Base-by-base conservation (phyloP, 2,113 vertebrate genomes). In the Burhinus bistriatus region DNA sequence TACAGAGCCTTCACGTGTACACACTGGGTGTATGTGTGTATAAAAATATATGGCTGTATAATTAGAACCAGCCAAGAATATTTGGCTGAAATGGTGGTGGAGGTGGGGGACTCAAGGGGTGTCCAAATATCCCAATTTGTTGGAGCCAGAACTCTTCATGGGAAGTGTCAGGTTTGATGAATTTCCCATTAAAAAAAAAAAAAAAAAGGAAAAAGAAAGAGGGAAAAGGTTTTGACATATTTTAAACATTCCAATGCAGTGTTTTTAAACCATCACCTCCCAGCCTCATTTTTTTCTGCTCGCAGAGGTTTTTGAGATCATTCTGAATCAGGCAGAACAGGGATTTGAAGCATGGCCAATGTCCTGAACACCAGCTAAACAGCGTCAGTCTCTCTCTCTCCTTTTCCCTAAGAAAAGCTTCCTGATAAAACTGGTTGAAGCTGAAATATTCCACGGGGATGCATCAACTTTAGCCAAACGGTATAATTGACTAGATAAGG, bases 21-120 rank as follows among this genome's bases (percentile, higher is more conserved):
- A 1, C 8, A 0, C 57, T 44, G 84, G 19, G 45, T 93, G 61
- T 92, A 59, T 89, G 38, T 94, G 61, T 3, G 3, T 82, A 91
- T 83, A 90, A 96, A 96, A 96, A 95, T 95, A 95, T 95, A 95
- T 94, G 89, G 81, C 87, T 93, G 61, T 72, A 49, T 97, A 96
- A 97, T 95, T 95, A 95, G 94, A 97, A 92, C 83, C 94, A 97
- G 95, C 73, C 69, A 94, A 76, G 89, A 87, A 76, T 95, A 91
- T 96, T 91, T 97, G 94, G 95, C 91, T 91, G 96, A 89, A 97
- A 79, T 84, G 73, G 52, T 82, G 66, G n/a, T 47, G 78, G 54
- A 64, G 54, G 52, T 14, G 22, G 52, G 36, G n/a, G 8, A 77
- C 6, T 42, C 34, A 34, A 32, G 72, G 76, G 72, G 42, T 91